Percentiles rank a stretch among this genome's conserved stretches.
Evolutionary conservation across 2,888 invertebrate species (phyloP).

Genomic region (Matsumyia berberina): DNA sequence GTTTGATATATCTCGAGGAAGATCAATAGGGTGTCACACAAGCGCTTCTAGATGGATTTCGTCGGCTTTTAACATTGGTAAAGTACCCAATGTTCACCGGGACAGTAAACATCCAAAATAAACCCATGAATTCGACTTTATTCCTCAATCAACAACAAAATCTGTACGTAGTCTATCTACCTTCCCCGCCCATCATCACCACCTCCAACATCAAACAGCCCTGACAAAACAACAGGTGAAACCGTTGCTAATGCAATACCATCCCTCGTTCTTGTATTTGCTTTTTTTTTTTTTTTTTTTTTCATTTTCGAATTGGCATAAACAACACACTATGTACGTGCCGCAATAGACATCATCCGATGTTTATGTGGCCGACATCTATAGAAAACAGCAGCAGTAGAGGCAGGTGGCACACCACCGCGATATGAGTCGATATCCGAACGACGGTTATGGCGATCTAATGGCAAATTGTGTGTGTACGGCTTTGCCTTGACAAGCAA

Average conservation of each 20-base stretch:
- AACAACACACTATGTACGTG: slow-evolving; percentile 57
- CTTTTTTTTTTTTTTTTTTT: slow-evolving; percentile 1
- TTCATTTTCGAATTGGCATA: slow-evolving; percentile 26
- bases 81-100: neutral
- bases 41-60: too few species aligned
- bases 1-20: too few species aligned
- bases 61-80: too few species aligned
- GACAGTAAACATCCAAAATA: slow-evolving; percentile 26
- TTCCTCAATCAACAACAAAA: slow-evolving; percentile 47
- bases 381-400: slow-evolving; percentile 42
- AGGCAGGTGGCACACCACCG: neutral
- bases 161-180: slow-evolving; percentile 36
- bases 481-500: slow-evolving; percentile 27
- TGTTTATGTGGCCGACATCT: slow-evolving; percentile 64
- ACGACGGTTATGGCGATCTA: slow-evolving; percentile 51
- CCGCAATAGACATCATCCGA: slow-evolving; percentile 66
- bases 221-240: slow-evolving; percentile 62
- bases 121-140: slow-evolving; percentile 28
- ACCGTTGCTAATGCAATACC: slow-evolving; percentile 49
- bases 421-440: slow-evolving; percentile 30
- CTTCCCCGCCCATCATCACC: neutral
- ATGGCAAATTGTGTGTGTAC: slow-evolving; percentile 54
- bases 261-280: slow-evolving; percentile 27
- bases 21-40: too few species aligned
- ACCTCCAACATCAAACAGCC: neutral